These are phyloP conservation scores for Rotaria socialis DNA, from an alignment of 2,888 invertebrate genomes.

Conservation along the genomic window DNA sequence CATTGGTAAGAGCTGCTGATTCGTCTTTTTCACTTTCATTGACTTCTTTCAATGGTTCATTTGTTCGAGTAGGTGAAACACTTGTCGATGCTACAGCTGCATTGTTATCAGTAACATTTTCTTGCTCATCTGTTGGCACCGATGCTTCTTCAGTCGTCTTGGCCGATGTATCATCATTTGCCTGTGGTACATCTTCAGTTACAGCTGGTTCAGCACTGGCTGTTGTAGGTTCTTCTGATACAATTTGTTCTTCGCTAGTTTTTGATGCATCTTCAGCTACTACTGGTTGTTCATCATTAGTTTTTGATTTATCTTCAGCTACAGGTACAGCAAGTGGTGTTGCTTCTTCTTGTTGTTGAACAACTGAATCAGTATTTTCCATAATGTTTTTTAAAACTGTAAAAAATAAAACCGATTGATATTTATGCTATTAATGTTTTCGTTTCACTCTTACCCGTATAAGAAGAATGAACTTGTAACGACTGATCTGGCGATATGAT, in stretches of 20 bases:
- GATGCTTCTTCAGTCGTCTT: background rate
- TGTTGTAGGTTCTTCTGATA: no score
- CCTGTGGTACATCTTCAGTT: no score
- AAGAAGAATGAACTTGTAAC: background rate
- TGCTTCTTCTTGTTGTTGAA: background rate
- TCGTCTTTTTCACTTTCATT: conserved; percentile 26
- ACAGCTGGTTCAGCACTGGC: no score
- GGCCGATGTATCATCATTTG: no score
- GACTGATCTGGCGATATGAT: background rate
- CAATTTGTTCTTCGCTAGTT: no score
- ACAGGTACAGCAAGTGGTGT: background rate
- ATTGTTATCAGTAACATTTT: background rate
- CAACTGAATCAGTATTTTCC: background rate
- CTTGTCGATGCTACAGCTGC: background rate
- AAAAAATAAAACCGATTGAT: no score
- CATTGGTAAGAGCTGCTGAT: background rate
- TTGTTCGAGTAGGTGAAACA: background rate
- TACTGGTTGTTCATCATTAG: no score
- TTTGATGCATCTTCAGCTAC: no score
- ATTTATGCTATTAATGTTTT: no score
- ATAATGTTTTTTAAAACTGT: background rate
- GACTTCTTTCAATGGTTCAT: conserved; percentile 1
- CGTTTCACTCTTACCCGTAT: no score
- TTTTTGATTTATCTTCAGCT: background rate
- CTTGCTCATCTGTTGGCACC: background rate